Conservation (phyloP, 2,113 vertebrate genomes). For the Pterocles burchelli region DNA sequence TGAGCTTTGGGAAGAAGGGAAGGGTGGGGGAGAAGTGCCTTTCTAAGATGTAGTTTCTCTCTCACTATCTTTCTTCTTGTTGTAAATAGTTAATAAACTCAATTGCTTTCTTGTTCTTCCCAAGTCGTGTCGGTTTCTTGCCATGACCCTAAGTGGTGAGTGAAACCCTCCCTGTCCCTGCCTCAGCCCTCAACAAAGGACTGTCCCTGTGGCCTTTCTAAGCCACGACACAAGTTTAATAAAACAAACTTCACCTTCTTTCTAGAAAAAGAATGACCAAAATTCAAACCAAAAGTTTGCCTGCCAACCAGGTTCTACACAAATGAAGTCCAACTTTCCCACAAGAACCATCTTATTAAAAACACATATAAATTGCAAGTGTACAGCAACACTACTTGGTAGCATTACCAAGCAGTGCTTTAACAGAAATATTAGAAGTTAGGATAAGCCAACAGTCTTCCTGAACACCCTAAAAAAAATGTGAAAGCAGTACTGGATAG, state of each 20-base stretch:
- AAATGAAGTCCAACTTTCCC: background rate
- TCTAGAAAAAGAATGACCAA: background rate
- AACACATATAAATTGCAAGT: background rate
- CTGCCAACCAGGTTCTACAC: background rate
- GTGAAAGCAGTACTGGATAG: background rate
- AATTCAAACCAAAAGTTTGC: background rate
- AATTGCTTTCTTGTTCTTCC: no score
- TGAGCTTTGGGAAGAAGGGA: no score
- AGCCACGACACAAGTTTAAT: background rate
- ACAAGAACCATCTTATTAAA: background rate
- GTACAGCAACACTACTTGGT: background rate
- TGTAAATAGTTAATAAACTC: no score
- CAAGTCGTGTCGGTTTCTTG: no score
- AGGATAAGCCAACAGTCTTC: background rate
- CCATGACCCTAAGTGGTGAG: no score
- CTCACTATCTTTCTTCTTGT: no score
- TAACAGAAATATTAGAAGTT: background rate
- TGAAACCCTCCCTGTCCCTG: no score
- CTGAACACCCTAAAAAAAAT: background rate
- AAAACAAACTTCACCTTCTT: background rate
- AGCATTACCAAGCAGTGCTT: background rate
- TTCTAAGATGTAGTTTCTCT: no score
- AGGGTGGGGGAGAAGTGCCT: no score
- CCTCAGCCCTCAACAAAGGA: no score
- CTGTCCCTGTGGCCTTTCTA: no score